Evolutionary conservation across 2,113 vertebrate species (phyloP).

Genomic region (Phrynocephalus versicolor): DNA sequence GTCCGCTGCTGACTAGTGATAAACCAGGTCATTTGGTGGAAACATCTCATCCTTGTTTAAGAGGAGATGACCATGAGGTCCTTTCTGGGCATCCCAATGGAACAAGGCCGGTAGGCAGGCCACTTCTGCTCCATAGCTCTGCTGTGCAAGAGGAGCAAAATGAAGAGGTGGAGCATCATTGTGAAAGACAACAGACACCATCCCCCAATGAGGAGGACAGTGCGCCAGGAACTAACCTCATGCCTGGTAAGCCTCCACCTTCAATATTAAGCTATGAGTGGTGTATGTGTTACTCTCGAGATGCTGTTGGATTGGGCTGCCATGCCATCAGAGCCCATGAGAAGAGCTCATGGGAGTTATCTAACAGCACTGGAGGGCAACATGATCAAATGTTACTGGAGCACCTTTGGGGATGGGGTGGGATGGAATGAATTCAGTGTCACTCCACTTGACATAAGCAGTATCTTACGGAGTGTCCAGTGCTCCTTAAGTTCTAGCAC

Average conservation of each 20-base stretch:
- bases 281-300: neutral
- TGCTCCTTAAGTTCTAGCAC: too few species aligned
- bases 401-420: neutral
- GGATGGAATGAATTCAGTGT: neutral
- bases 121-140: conserved; percentile 28
- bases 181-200: conserved; percentile 26
- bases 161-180: conserved; percentile 20
- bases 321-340: neutral
- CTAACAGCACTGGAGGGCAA: neutral
- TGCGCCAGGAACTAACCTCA: conserved; percentile 26
- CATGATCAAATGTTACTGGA: neutral
- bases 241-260: conserved; percentile 54
- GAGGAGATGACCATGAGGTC: conserved; percentile 55
- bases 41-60: conserved; percentile 73
- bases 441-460: neutral
- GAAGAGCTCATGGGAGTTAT: too few species aligned
- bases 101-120: conserved; percentile 40
- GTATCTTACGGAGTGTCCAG: too few species aligned
- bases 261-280: neutral
- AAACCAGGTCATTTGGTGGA: conserved; percentile 63
- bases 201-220: conserved; percentile 10
- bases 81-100: conserved; percentile 24
- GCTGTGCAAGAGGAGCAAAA: conserved; percentile 45
- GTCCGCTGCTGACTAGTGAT: conserved; percentile 46
- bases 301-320: neutral